Evolutionary conservation across 2,797 vertebrate species (phyloP).

Genomic region (Ispidina lecontei): DNA sequence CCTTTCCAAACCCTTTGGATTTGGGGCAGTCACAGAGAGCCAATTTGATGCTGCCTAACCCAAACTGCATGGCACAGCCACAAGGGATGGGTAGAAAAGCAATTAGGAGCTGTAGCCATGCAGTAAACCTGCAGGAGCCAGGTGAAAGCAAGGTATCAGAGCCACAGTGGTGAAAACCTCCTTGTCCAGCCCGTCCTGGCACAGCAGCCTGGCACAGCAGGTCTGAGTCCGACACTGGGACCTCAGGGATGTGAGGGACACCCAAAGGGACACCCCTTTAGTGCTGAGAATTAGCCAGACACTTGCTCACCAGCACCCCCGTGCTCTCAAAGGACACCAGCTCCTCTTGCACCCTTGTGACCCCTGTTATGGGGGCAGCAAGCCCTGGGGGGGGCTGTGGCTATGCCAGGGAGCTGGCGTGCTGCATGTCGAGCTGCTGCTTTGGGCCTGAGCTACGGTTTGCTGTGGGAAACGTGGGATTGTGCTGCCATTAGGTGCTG

Average conservation of each 20-base stretch:
- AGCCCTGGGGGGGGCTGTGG: neutral
- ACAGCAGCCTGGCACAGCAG: neutral
- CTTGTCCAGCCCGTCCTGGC: neutral
- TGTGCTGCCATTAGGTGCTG: slow-evolving; percentile 32
- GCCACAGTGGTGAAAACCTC: neutral
- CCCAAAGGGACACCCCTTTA: neutral
- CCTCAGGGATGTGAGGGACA: neutral
- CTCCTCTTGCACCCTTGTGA: accelerated
- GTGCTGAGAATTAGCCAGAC: neutral
- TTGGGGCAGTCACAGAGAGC: neutral
- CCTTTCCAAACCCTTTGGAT: neutral
- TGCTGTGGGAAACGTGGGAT: neutral
- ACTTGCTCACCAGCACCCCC: neutral
- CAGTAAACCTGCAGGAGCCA: neutral
- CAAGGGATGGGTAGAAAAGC: neutral
- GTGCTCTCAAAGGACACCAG: neutral
- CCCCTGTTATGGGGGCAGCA: accelerated
- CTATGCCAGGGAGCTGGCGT: accelerated
- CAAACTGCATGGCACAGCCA: neutral
- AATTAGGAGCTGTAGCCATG: neutral
- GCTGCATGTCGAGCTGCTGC: accelerated
- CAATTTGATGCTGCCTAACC: neutral
- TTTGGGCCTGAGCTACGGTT: neutral
- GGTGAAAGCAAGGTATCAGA: neutral
- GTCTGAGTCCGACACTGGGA: accelerated